Conservation (phyloP, 2,113 vertebrate species). For the Dermatemys mawii region DNA sequence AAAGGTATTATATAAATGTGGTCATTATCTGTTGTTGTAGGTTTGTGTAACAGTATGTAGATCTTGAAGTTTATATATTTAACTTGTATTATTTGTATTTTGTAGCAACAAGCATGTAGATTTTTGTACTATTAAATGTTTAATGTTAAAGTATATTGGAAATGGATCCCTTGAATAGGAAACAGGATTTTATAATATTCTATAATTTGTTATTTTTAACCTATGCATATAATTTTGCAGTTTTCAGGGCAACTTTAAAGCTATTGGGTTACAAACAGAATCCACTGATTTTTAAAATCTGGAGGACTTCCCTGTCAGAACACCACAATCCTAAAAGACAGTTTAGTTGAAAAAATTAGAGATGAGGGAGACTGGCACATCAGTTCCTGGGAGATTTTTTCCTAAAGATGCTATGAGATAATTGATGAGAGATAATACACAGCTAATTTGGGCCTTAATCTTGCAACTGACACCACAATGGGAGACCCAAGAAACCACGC, state of each 20-base stretch:
- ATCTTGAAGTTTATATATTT: neutral
- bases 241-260: neutral
- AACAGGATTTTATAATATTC: neutral
- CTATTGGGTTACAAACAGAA: neutral
- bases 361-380: neutral
- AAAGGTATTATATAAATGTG: neutral
- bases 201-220: neutral
- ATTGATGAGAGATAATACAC: fast-evolving
- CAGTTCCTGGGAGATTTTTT: neutral
- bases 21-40: neutral
- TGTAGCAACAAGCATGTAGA: neutral
- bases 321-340: neutral
- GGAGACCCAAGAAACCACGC: fast-evolving
- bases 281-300: neutral
- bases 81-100: neutral
- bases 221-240: neutral
- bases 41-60: neutral
- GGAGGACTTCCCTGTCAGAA: neutral
- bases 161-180: conserved; percentile 8
- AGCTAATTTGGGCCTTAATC: neutral
- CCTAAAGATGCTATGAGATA: neutral
- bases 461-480: neutral
- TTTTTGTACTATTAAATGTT: neutral
- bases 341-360: neutral
- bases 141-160: neutral